Percentiles rank a stretch among this genome's conserved stretches.
phyloP scores from a whole-genome alignment of 64 coral and sea anemone species.

The Orbicella faveolata region DNA sequence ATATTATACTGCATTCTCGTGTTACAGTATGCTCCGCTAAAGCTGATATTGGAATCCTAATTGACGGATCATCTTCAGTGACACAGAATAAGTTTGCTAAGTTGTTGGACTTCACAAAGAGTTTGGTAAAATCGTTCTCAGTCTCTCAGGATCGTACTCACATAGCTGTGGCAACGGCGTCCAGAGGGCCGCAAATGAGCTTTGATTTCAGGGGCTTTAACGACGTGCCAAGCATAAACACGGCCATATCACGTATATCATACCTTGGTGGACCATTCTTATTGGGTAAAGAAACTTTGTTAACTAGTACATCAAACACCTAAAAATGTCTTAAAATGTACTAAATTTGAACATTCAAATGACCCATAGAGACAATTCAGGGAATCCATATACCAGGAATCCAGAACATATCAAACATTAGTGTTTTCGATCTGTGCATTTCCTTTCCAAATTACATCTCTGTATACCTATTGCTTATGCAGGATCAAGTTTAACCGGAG shows the following conservation, averaged over 20 bases:
- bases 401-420: too few species aligned
- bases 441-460: background rate
- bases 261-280: constrained; percentile 47
- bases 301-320: background rate
- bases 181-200: constrained; percentile 41
- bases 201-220: constrained; percentile 57
- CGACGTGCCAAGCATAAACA: constrained; percentile 11
- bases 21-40: constrained; percentile 35
- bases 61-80: constrained; percentile 43
- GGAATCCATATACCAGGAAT: too few species aligned
- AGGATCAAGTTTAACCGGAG: constrained; percentile 50
- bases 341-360: too few species aligned
- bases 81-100: constrained; percentile 28
- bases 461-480: background rate
- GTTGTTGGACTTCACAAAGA: constrained; percentile 37
- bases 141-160: constrained; percentile 20
- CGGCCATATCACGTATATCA: constrained; percentile 33
- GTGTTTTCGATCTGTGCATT: background rate
- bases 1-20: background rate
- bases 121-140: constrained; percentile 35
- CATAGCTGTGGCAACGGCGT: constrained; percentile 30
- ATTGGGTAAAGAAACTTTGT: constrained; percentile 10
- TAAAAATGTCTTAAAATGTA: too few species aligned
- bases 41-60: constrained; percentile 49
- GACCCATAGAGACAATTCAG: too few species aligned